Conservation (phyloP, 2,888 invertebrate species). For the Lasioglossum leucozonium region DNA sequence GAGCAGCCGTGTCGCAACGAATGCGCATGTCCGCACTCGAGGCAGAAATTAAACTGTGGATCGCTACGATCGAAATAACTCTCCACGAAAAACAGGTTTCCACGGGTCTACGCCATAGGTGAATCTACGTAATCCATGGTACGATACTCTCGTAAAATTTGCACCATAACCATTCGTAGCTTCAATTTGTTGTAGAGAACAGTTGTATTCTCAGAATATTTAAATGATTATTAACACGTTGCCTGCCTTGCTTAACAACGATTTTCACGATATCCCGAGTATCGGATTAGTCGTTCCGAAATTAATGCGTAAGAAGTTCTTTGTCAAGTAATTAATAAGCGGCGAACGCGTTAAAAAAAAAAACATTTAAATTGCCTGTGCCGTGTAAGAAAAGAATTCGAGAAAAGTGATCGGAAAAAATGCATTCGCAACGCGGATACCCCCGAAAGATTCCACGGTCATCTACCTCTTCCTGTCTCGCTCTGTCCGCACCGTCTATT, state of each 20-base stretch:
- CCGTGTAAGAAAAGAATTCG: not conserved
- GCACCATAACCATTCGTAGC: not conserved
- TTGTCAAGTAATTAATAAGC: not conserved
- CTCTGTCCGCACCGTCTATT: slow-evolving; percentile 62
- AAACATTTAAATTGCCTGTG: too few species aligned
- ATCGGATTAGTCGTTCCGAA: not conserved
- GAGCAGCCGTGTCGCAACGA: slow-evolving; percentile 70
- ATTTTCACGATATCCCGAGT: too few species aligned
- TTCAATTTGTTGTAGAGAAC: not conserved
- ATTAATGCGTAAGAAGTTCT: not conserved
- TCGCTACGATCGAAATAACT: slow-evolving; percentile 73
- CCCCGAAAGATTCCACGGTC: slow-evolving; percentile 56
- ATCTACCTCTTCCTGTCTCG: slow-evolving; percentile 57
- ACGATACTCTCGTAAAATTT: too few species aligned
- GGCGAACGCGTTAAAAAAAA: not conserved
- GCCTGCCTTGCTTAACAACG: not conserved
- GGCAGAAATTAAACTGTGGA: slow-evolving; percentile 71
- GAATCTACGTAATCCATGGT: slow-evolving; percentile 37
- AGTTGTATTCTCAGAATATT: not conserved
- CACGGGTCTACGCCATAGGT: slow-evolving; percentile 52
- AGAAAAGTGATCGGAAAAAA: not conserved
- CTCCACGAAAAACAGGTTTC: slow-evolving; percentile 70
- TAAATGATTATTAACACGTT: not conserved
- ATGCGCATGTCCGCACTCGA: slow-evolving; percentile 64
- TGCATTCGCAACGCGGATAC: slow-evolving; percentile 18